Conservation (phyloP, 2,888 invertebrate genomes). For the Phlogophora meticulosa region DNA sequence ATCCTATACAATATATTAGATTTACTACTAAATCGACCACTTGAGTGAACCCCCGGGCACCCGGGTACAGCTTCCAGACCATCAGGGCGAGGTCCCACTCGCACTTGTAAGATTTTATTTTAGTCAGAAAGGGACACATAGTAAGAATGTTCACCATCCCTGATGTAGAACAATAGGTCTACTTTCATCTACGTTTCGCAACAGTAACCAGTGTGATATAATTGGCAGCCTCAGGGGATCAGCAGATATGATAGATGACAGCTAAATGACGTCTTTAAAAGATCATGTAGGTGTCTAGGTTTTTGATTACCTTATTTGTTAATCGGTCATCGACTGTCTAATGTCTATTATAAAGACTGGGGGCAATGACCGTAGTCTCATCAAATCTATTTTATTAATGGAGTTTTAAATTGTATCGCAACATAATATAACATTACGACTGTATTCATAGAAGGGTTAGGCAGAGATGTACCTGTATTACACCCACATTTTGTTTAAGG, state of each 20-base stretch:
- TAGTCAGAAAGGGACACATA: neutral
- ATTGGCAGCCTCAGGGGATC: constrained; percentile 45
- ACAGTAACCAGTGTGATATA: constrained; percentile 49
- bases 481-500: too few relatives aligned
- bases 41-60: too few relatives aligned
- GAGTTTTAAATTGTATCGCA: neutral
- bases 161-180: constrained; percentile 55
- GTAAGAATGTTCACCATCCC: constrained; percentile 23
- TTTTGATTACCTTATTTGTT: constrained; percentile 14
- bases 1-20: too few relatives aligned
- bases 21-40: too few relatives aligned
- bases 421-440: neutral
- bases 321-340: constrained; percentile 31
- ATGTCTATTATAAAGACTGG: constrained; percentile 4
- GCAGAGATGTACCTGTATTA: too few relatives aligned
- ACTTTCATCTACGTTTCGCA: constrained; percentile 61
- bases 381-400: neutral
- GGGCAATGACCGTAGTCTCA: neutral
- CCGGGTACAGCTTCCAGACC: too few relatives aligned
- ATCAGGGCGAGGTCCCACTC: too few relatives aligned
- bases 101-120: too few relatives aligned
- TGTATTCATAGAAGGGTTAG: too few relatives aligned
- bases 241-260: constrained; percentile 31
- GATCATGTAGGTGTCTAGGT: constrained; percentile 21
- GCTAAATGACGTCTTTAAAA: constrained; percentile 41